These are phyloP conservation scores for Ophiothrix spiculata DNA, from an alignment of 35 echinoderm and acorn worm genomes.

Conservation along the genomic window DNA sequence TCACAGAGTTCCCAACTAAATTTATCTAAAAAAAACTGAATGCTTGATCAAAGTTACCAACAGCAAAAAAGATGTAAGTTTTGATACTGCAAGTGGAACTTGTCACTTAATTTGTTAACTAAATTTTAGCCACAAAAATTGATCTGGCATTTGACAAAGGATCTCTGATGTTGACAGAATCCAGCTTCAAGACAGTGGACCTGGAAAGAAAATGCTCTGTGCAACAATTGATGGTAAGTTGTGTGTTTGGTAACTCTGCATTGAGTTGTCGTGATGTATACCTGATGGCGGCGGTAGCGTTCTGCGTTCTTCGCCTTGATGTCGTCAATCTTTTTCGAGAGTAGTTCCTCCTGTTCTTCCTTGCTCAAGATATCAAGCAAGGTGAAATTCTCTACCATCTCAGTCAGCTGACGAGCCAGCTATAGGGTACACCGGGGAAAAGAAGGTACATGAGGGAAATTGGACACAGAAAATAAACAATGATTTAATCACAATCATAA, in stretches of 20 bases:
- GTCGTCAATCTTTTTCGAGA: slow-evolving; percentile 53
- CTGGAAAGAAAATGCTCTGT: neutral
- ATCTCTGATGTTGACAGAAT: neutral
- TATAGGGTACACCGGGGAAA: too few species aligned
- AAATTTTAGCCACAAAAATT: neutral
- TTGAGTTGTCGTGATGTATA: neutral
- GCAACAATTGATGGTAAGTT: neutral
- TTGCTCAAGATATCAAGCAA: slow-evolving; percentile 77
- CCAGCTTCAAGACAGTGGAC: neutral
- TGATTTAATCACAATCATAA: too few species aligned
- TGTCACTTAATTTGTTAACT: neutral
- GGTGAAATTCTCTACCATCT: slow-evolving; percentile 73
- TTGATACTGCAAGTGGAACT: neutral
- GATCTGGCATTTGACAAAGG: neutral
- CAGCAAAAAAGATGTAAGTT: neutral
- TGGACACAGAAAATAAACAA: too few species aligned
- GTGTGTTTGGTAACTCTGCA: neutral
- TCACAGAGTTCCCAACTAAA: neutral
- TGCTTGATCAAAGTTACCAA: neutral
- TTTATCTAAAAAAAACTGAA: neutral
- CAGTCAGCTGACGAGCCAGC: slow-evolving; percentile 64
- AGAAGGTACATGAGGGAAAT: too few species aligned
- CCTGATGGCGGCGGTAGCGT: slow-evolving; percentile 50
- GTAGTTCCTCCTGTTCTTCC: slow-evolving; percentile 62
- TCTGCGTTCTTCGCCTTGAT: slow-evolving; percentile 67